Percentiles rank a stretch among this genome's conserved stretches.
phyloP scores from a whole-genome alignment of 2,888 invertebrate genomes.

The Rhodophaea formosa region DNA sequence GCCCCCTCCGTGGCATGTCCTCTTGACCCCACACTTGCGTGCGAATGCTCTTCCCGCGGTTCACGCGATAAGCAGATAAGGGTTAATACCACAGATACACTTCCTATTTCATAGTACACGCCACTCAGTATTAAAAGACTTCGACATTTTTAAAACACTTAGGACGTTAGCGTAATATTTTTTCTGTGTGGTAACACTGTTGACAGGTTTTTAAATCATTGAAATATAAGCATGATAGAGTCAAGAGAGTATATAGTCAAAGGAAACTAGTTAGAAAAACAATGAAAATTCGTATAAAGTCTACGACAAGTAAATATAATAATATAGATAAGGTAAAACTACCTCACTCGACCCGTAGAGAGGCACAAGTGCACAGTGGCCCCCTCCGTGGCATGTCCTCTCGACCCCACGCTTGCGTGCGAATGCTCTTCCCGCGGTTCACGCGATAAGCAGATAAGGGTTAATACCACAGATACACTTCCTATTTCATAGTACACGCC shows the following conservation, averaged over 20 bases:
- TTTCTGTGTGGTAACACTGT: too few species aligned
- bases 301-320: too few species aligned
- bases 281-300: too few species aligned
- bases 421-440: constrained; percentile 48
- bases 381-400: not conserved
- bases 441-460: constrained; percentile 47
- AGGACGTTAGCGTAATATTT: too few species aligned
- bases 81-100: constrained; percentile 8
- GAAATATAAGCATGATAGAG: too few species aligned
- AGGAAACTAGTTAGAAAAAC: too few species aligned
- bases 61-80: constrained; percentile 49
- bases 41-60: constrained; percentile 47
- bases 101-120: constrained; percentile 6
- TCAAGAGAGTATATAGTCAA: too few species aligned
- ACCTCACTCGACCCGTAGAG: not conserved
- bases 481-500: constrained; percentile 3
- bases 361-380: not conserved
- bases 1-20: not conserved
- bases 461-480: constrained; percentile 6
- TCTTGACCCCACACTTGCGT: constrained; percentile 43
- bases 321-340: too few species aligned
- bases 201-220: too few species aligned
- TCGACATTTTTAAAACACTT: not conserved
- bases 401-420: constrained; percentile 45
- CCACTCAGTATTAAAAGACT: not conserved